Evolutionary conservation across 2,113 vertebrate genomes (phyloP), one percentile per base, ranked within the genome.

Genomic region (Choloepus hoffmanni): DNA sequence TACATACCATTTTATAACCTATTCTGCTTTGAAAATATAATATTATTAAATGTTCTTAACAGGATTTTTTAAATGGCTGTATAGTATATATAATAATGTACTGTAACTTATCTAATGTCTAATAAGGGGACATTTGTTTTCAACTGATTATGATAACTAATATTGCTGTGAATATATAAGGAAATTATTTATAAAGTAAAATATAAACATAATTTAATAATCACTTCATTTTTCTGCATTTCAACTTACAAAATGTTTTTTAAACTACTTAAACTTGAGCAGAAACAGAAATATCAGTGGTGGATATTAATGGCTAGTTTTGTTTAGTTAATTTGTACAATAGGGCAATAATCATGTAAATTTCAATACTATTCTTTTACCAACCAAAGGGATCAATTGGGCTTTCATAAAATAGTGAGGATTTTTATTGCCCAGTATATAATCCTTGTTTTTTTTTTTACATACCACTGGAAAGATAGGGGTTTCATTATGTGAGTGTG

Each of bases 211-310:
- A 67, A 40, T 70, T 85, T 92, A 43, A 74, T 73, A 14, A 14
- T 93, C 13, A 86, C 9, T 95, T 67, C 15, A 24, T 28, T 83
- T 82, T 28, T 60, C 68, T 89, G 79, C 43, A 74, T 77, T 95
- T 93, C 16, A 48, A 63, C 26, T 19, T 55, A 36, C 7, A 24
- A 74, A 43, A 62, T 86, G 13, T 60, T 74, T 43, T 95, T 3
- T 76, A 60, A 85, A 45, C 2, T 43, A 50, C 15, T 72, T 30
- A 33, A 94, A 45, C 90, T 45, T 11, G 28, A 94, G 58, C 24
- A 76, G 67, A 90, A 92, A 60, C 4, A 84, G 53, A 90, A 90
- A 62, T 95, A 36, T 65, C 48, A 1, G 2, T n/a, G 0, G 11
- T 85, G 4, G 24, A 40, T 26, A 4, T 23, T 86, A 33, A 40